A percentile compares a stretch with the other conserved stretches of the same genome.
phyloP scores from a whole-genome alignment of 2,113 vertebrate species.

The Callipepla californica region DNA sequence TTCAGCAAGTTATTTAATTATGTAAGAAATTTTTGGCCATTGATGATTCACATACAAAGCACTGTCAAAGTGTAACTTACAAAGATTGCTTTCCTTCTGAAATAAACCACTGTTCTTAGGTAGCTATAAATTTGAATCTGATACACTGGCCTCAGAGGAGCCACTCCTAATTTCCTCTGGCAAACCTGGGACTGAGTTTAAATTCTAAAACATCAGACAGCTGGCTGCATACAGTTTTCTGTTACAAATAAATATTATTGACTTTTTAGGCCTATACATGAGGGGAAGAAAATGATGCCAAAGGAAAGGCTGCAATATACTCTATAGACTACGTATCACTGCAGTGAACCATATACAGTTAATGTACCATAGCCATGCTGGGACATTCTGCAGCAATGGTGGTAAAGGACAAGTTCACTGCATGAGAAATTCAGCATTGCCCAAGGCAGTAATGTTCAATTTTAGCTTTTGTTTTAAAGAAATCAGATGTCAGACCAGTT shows the following conservation, averaged over 20 bases:
- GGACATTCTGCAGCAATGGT: neutral
- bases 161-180: neutral
- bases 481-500: slow-evolving; percentile 44
- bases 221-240: neutral
- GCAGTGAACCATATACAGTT: neutral
- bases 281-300: neutral
- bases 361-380: neutral
- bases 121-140: neutral
- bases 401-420: neutral
- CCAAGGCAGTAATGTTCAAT: neutral
- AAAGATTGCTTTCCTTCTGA: neutral
- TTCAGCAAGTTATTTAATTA: neutral
- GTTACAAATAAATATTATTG: neutral
- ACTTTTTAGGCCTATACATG: neutral
- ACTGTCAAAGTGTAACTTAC: neutral
- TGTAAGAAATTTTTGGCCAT: neutral
- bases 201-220: neutral
- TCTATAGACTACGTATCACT: neutral
- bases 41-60: neutral
- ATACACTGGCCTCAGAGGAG: neutral
- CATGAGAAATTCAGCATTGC: neutral
- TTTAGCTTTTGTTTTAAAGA: slow-evolving; percentile 30
- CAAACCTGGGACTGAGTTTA: neutral
- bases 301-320: neutral
- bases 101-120: neutral